Base-by-base conservation (phyloP, 2,888 invertebrate species). In the Phengaris alcon region DNA sequence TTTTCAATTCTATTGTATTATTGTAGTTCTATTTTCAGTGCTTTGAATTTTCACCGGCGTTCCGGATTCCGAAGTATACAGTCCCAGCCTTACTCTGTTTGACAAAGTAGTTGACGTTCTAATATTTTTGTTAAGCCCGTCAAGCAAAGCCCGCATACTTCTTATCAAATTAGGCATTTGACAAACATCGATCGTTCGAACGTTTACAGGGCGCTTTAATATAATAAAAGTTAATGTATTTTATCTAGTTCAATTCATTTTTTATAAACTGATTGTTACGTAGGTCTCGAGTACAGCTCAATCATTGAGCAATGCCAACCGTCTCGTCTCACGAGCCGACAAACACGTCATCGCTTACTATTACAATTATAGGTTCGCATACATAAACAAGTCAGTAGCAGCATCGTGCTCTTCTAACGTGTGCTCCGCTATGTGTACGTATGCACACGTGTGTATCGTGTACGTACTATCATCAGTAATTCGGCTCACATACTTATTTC, bases 231-330 rank as follows among this genome's bases (percentile, higher is more conserved):
- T n/a, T 8, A 12, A 22, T 51, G 52, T 35, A 1, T 54, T 54
- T 70, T 48, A 15, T 35, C 22, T 51, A 78, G 76, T 79, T 77
- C 76, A 69, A 78, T 80, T 79, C 78, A 79, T 79, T 78, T 81
- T 79, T 81, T 79, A 81, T 85, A 83, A 82, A 84, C 82, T 82
- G 85, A 83, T 85, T 84, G 85, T 87, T 88, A 89, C 88, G 86
- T 88, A 87, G 84, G 82, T 88, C 85, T 87, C 85, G 88, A 87
- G 88, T 90, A 91, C 89, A 89, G 89, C 90, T 90, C 90, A 88
- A 92, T 91, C 92, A 92, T 91, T 93, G 92, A 93, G 90, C 91
- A 91, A 91, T 91, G 90, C 91, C 90, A 91, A 93, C 90, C 87
- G 91, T 91, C 91, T 91, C 91, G 91, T 90, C 90, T 91, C 90